These are phyloP conservation scores for Chitala chitala DNA, from an alignment of 2,113 vertebrate species.

Conservation along the genomic window DNA sequence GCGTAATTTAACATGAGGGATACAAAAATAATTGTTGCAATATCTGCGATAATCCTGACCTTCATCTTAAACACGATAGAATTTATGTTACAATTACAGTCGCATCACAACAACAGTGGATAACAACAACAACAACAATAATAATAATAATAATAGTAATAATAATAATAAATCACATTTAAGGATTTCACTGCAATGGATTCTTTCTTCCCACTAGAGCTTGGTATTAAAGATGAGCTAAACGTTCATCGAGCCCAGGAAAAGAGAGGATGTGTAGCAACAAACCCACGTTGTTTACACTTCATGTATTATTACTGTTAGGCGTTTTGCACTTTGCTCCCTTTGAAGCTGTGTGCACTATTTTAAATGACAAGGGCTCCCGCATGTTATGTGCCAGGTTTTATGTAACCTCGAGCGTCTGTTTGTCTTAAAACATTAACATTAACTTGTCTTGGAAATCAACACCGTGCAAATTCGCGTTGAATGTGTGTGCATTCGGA, in stretches of 20 bases:
- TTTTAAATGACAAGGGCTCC: neutral
- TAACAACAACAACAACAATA: too few relatives aligned
- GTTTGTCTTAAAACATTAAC: neutral
- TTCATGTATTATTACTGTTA: constrained; percentile 59
- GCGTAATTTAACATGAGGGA: too few relatives aligned
- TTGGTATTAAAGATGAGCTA: too few relatives aligned
- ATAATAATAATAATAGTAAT: too few relatives aligned
- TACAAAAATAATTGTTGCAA: too few relatives aligned
- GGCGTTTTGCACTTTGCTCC: neutral
- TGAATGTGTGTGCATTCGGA: neutral
- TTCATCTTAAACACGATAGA: too few relatives aligned
- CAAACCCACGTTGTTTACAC: constrained; percentile 53
- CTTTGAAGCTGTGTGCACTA: constrained; percentile 28
- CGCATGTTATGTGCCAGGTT: neutral
- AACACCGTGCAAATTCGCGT: neutral
- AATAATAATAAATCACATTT: too few relatives aligned
- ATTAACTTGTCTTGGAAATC: neutral
- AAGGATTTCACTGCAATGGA: too few relatives aligned
- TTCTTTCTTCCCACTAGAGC: too few relatives aligned
- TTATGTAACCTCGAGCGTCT: neutral
- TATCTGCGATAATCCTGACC: too few relatives aligned
- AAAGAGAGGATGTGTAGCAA: constrained; percentile 49
- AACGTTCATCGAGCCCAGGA: constrained; percentile 43
- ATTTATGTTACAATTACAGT: too few relatives aligned
- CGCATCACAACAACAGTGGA: too few relatives aligned